These are phyloP conservation scores for Pseudanteris insignis DNA, from an alignment of 2,888 invertebrate species.

Conservation along the genomic window DNA sequence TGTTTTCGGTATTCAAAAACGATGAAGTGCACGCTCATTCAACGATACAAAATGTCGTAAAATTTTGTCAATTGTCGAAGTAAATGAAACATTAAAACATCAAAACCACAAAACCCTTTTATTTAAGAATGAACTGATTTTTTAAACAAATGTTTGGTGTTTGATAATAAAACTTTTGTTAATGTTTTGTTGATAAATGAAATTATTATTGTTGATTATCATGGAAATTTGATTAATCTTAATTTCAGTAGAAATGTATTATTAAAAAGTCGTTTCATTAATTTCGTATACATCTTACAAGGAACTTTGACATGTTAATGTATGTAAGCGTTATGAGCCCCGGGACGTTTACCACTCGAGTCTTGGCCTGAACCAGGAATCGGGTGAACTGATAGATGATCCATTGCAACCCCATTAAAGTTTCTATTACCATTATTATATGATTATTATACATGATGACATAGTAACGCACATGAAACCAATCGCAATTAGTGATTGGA, in stretches of 20 bases:
- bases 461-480: constrained; percentile 12
- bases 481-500: constrained; percentile 10
- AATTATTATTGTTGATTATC: no score
- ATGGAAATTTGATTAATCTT: no score
- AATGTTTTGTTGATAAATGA: no score
- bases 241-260: background rate
- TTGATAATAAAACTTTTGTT: no score
- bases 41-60: constrained; percentile 29
- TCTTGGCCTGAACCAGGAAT: constrained; percentile 30
- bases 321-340: constrained; percentile 23
- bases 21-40: constrained; percentile 39
- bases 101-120: no score
- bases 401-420: constrained; percentile 32
- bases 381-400: constrained; percentile 33
- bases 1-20: constrained; percentile 41
- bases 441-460: constrained; percentile 28
- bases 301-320: constrained; percentile 16
- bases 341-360: constrained; percentile 18
- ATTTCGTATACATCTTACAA: constrained; percentile 8
- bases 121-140: no score
- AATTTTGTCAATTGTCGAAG: constrained; percentile 36
- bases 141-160: no score
- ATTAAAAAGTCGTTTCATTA: background rate
- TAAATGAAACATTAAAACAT: no score
- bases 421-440: constrained; percentile 27